A percentile compares a stretch with the other conserved stretches of the same genome.
phyloP scores from a whole-genome alignment of 1,140 invertebrate species.

The Macrobrachium nipponense region DNA sequence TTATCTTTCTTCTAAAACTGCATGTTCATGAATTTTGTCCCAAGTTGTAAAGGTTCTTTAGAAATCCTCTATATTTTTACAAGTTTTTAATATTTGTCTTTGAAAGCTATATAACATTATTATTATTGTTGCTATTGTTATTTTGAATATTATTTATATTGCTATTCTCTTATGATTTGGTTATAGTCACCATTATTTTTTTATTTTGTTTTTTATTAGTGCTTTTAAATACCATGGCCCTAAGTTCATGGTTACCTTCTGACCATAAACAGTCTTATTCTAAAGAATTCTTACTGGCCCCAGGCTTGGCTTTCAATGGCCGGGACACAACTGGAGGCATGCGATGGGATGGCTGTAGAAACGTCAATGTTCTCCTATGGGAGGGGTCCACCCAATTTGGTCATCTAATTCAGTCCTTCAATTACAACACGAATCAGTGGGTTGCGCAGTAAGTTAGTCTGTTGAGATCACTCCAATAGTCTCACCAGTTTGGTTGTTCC shows the following conservation, averaged over 20 bases:
- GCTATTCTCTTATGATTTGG: too few species aligned
- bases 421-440: constrained; percentile 72
- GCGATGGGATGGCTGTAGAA: constrained; percentile 69
- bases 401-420: constrained; percentile 69
- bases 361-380: constrained; percentile 68
- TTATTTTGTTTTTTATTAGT: background rate
- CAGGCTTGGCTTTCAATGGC: constrained; percentile 70
- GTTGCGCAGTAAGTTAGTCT: constrained; percentile 68
- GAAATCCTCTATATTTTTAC: too few species aligned
- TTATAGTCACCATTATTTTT: background rate
- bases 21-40: too few species aligned
- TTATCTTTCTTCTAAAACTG: too few species aligned
- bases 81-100: too few species aligned
- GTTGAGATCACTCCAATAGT: background rate
- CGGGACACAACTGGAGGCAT: constrained; percentile 65
- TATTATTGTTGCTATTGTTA: too few species aligned
- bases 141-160: too few species aligned
- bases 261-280: constrained; percentile 10
- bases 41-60: too few species aligned
- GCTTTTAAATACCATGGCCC: too few species aligned
- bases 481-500: background rate
- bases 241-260: background rate
- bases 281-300: constrained; percentile 48
- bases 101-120: too few species aligned
- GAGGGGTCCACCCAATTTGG: constrained; percentile 68